Evolutionary conservation across 2,797 vertebrate genomes (phyloP), one percentile per base, ranked within the genome.

Genomic region (Phrynocephalus forsythii): DNA sequence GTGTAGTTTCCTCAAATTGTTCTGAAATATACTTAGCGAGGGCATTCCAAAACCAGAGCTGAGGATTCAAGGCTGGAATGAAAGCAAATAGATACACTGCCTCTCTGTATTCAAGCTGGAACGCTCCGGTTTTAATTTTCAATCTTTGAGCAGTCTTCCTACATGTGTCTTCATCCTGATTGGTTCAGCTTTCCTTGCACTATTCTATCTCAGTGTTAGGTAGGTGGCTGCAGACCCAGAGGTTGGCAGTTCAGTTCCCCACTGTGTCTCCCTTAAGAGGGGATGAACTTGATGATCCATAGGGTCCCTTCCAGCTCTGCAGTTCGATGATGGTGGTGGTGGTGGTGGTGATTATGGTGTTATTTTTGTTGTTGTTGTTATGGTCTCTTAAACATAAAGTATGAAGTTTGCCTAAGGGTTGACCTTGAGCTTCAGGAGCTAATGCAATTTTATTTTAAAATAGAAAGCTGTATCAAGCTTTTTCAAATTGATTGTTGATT

Each of bases 111-210:
- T 75, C 73, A 33, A 84, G 11, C 8, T 76, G 26, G 38, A 84
- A 18, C 8, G n/a, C 33, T 11, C 18, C 52, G 20, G 8, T 79
- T 63, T n/a, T 66, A 76, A 84, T 33, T 0, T 24, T 66, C 8
- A 79, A n/a, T 76, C 72, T 84, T 84, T 84, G 72, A 84, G 28
- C 26, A 66, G 33, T 76, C 38, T 66, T 18, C 30, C n/a, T 16
- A 6, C 38, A 44, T 44, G 3, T 85, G 26, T 22, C 60, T 48
- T 85, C 66, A 26, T 24, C 73, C 60, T 67, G 73, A 26, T 67
- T 26, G n/a, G 75, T n/a, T 77, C n/a, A 66, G 63, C 26, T 16
- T 76, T 76, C 56, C 33, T 20, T 52, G 75, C 52, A 52, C 48
- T 67, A 50, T 84, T 76, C 33, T 48, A 85, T 67, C 38, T 44